Evolutionary conservation across 2,888 invertebrate species (phyloP), one percentile per base, ranked within the genome.

Genomic region (Ommatoiulus sabulosus): DNA sequence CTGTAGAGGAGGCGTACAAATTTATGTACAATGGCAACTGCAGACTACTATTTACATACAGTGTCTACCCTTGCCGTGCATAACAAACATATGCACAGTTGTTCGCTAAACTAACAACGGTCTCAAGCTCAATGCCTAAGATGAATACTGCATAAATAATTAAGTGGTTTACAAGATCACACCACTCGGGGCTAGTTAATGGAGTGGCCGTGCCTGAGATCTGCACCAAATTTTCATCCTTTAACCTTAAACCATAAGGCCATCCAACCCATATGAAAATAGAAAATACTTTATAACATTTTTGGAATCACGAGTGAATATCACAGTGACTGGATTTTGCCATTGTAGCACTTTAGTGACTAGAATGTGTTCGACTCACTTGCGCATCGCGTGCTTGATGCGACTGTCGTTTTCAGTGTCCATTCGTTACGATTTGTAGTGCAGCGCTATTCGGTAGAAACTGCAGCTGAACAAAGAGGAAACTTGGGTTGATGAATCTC

Each of bases 241-340:
- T 15, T 10, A 4, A 52, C 52, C 52, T 63, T 63, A 5, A n/a
- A 63, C 15, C 20, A 63, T 63, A 20, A 20, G 20, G 20, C 63
- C 20, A 63, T 20, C 63, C 63, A 63, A 63, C 63, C 63, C 63
- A 63, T 63, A 63, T 63, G 63, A 63, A 63, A 63, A 63, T 63
- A 63, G n/a, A 63, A 63, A 63, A 63, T 20, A 20, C 63, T 63
- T 20, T 63, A 20, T 63, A 63, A 63, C 63, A 63, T 63, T 63
- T 63, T 63, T 63, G 63, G 63, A 63, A 63, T 63, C 63, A 20
- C 63, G 15, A 63, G 63, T 63, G 63, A 63, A 63, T 63, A 63
- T 63, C 63, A 63, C 63, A 63, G 63, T 63, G 63, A 15, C 63
- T 63, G n/a, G 0, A 63, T 57, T 57, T 57, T 57, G 57, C 57